These are phyloP conservation scores for Manis pentadactyla DNA, from an alignment of 2,797 vertebrate genomes.

Conservation along the genomic window DNA sequence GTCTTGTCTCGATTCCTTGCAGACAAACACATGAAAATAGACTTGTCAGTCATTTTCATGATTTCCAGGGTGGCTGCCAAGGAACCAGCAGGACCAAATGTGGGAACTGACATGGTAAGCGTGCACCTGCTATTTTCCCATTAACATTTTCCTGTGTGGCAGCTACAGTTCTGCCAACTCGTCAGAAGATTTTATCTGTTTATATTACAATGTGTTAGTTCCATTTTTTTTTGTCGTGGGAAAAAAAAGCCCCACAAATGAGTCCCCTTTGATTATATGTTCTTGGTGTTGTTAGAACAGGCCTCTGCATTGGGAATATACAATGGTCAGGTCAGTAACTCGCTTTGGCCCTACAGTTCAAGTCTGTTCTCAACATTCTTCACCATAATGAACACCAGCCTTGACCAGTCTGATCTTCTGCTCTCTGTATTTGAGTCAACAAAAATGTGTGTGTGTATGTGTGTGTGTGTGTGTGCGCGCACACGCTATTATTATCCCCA, in stretches of 20 bases:
- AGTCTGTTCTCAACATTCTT: accelerated
- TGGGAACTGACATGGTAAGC: not conserved
- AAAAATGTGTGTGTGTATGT: no score
- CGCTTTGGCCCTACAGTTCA: not conserved
- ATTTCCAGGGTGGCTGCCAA: constrained; percentile 68
- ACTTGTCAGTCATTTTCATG: constrained; percentile 57
- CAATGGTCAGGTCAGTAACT: accelerated
- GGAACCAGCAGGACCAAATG: constrained; percentile 25
- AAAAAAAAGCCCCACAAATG: not conserved
- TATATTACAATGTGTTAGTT: not conserved
- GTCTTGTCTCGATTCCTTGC: constrained; percentile 44
- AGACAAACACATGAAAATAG: constrained; percentile 38
- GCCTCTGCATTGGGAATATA: not conserved
- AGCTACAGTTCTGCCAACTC: not conserved
- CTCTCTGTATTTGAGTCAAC: not conserved
- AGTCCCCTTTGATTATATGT: not conserved
- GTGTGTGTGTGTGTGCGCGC: no score
- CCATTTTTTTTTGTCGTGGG: not conserved
- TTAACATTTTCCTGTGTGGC: constrained; percentile 16
- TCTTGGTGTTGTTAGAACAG: not conserved
- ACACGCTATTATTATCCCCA: accelerated
- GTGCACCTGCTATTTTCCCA: constrained; percentile 59
- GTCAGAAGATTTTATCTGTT: constrained; percentile 35
- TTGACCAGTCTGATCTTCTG: accelerated
- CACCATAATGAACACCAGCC: not conserved